Evolutionary conservation across 2,888 invertebrate genomes (phyloP).

Genomic region (Calephelis perditalis): DNA sequence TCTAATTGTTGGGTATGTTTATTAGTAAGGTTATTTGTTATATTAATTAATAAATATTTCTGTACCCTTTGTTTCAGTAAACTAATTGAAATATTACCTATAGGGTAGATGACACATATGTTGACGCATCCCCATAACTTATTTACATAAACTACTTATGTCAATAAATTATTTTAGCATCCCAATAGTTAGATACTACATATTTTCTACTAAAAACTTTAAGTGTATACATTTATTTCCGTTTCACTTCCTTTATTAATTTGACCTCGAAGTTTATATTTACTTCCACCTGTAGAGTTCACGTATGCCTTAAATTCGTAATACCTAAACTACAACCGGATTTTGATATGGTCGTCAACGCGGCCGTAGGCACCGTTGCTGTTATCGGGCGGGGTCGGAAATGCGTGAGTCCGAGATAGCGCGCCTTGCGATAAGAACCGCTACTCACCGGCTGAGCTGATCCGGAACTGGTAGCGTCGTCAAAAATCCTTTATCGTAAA

Average conservation of each 20-base stretch:
- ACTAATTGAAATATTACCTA: too few species aligned
- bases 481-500: constrained; percentile 59
- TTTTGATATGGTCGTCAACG: constrained; percentile 23
- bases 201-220: too few species aligned
- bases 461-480: constrained; percentile 73
- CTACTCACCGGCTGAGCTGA: constrained; percentile 76
- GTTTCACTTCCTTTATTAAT: neutral
- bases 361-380: constrained; percentile 41
- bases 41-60: too few species aligned
- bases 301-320: neutral
- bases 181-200: too few species aligned
- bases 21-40: too few species aligned
- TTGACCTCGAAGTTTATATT: constrained; percentile 10
- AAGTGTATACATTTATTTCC: too few species aligned
- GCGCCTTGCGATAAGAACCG: constrained; percentile 72
- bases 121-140: too few species aligned
- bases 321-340: constrained; percentile 18
- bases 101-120: too few species aligned
- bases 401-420: constrained; percentile 76
- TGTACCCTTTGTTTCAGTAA: too few species aligned
- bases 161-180: too few species aligned
- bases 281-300: constrained; percentile 11
- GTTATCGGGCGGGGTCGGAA: constrained; percentile 77
- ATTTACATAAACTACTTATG: too few species aligned
- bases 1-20: too few species aligned